Percentiles rank a stretch among this genome's conserved stretches.
Evolutionary conservation across 2,113 vertebrate species (phyloP).

Genomic region (Thinocorus orbignyianus): DNA sequence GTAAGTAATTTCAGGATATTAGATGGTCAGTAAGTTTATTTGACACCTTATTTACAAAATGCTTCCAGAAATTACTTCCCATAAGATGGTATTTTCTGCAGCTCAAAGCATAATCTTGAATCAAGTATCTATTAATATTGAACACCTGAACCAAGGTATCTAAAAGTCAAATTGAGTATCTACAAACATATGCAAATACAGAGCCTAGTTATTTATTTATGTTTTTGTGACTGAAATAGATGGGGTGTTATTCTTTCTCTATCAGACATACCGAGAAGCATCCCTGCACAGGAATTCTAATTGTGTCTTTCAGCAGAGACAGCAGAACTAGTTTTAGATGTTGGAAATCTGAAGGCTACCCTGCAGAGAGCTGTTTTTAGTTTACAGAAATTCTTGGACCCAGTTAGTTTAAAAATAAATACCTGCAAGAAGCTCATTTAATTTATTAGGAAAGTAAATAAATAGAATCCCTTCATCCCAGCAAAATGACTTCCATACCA

Average conservation of each 20-base stretch:
- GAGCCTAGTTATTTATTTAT: constrained; percentile 24
- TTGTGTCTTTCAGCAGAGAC: not conserved
- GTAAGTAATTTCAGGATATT: not conserved
- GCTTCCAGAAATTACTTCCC: not conserved
- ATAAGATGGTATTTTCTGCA: not conserved
- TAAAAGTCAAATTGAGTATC: constrained; percentile 32
- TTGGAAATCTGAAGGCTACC: not conserved
- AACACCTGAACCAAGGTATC: not conserved
- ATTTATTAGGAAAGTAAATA: not conserved
- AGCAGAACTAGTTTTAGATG: not conserved
- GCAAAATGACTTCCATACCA: not conserved
- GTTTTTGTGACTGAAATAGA: not conserved
- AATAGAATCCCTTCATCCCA: not conserved
- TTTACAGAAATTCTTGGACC: not conserved
- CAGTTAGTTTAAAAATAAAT: not conserved
- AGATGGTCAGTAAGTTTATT: not conserved
- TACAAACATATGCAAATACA: constrained; percentile 22
- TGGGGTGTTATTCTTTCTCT: not conserved
- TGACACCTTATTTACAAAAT: not conserved
- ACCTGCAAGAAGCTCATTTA: not conserved
- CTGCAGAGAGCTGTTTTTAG: not conserved
- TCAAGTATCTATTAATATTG: not conserved
- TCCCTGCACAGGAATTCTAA: not conserved
- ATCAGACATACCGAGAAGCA: not conserved
- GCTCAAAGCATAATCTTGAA: not conserved